These are phyloP conservation scores for Scortum barcoo DNA, from an alignment of 2,113 vertebrate genomes.

Conservation along the genomic window DNA sequence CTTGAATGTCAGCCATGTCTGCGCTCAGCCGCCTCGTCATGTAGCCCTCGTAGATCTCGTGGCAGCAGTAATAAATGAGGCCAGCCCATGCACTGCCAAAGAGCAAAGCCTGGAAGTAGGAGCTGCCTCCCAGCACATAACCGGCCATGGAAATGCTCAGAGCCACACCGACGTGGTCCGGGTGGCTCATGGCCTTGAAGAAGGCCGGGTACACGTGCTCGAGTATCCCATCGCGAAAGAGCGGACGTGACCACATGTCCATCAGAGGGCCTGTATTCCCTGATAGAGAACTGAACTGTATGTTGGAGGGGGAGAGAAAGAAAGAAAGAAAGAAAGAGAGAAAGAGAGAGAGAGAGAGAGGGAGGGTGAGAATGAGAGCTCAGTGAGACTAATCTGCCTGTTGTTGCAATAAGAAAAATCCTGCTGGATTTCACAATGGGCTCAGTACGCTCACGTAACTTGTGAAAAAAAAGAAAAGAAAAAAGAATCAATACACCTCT, in stretches of 20 bases:
- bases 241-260: constrained; percentile 59
- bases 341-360: too few relatives aligned
- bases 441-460: constrained; percentile 63
- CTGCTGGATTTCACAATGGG: constrained; percentile 68
- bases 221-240: constrained; percentile 73
- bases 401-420: constrained; percentile 72
- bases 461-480: background rate
- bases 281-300: constrained; percentile 75
- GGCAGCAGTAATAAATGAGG: constrained; percentile 80
- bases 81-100: constrained; percentile 77
- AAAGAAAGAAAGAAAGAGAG: background rate
- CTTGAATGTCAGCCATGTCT: constrained; percentile 76
- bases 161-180: constrained; percentile 79
- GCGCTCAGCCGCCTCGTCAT: constrained; percentile 57
- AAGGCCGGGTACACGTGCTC: constrained; percentile 84
- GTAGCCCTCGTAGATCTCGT: constrained; percentile 75
- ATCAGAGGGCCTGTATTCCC: constrained; percentile 75
- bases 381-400: constrained; percentile 61
- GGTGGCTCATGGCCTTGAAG: constrained; percentile 78
- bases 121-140: constrained; percentile 81
- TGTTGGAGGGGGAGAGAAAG: background rate
- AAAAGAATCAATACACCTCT: constrained; percentile 36
- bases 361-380: constrained; percentile 36
- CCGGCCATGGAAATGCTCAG: constrained; percentile 80
- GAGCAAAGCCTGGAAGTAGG: constrained; percentile 77